Evolutionary conservation across 2,797 vertebrate species (phyloP), one percentile per base, ranked within the genome.

Genomic region (Acrossocheilus fasciatus): DNA sequence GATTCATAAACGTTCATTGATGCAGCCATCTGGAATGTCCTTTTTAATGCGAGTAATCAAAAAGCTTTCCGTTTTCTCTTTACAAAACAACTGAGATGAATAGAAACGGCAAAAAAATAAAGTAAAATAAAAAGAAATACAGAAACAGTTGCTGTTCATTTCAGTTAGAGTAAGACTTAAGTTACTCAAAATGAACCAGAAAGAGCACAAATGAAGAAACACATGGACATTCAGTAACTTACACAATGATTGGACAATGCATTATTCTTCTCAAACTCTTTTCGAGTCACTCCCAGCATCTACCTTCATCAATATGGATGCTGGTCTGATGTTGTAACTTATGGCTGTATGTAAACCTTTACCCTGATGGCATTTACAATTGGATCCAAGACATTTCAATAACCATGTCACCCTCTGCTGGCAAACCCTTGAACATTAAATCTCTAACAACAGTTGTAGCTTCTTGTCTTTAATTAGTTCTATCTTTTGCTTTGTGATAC

Each of bases 1-100:
- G 23, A 52, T 54, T 78, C 11, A 26, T 20, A 30, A 64, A 23
- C n/a, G 20, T 45, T 41, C n/a, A 36, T 3, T 2, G 9, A 59
- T 23, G 39, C 9, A n/a, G 11, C 62, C 30, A 12, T 70, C 41
- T 77, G 76, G 69, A 79, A 78, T 83, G 45, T 74, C 77, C 17
- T n/a, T 18, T 81, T 86, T 85, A 45, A 90, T 84, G 82, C 6
- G 59, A 85, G 87, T 89, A 86, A 81, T 89, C 64, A 50, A 89
- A 87, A 86, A 82, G 69, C 59, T 47, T 45, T 81, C 26, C 41
- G 26, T 85, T 87, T 85, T 69, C 47, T 87, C 66, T 70, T 79
- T 88, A 87, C 88, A 89, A 85, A 85, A 87, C 62, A 86, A 70
- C 30, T 52, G 36, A 59, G 39, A 41, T 47, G 20, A 80, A 76